Conservation (phyloP, 2,888 invertebrate species). For the Lymantria dispar region DNA sequence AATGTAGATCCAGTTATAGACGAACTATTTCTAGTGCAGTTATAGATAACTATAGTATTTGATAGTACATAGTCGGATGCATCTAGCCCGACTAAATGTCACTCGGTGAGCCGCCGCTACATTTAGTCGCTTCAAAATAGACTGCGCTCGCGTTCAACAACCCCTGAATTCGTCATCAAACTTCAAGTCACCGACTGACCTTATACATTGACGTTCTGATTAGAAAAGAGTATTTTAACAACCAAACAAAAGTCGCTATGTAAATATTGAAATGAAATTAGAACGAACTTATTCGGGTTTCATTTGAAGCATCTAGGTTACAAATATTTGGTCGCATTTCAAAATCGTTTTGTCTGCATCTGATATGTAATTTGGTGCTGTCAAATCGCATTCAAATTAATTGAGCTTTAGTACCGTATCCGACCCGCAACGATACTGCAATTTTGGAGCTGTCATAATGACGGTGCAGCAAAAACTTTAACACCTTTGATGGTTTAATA, state of each 20-base stretch:
- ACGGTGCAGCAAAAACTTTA: conserved; percentile 68
- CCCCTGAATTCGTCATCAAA: conserved; percentile 74
- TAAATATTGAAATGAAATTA: conserved; percentile 12
- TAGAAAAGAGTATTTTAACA: conserved; percentile 28
- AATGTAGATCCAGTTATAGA: conserved; percentile 27
- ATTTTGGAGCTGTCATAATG: conserved; percentile 67
- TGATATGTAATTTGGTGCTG: conserved; percentile 62
- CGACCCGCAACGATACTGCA: conserved; percentile 59
- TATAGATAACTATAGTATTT: conserved; percentile 44
- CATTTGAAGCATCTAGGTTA: conserved; percentile 34
- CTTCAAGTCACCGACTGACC: conserved; percentile 50
- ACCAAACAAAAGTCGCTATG: conserved; percentile 34
- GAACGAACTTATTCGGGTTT: conserved; percentile 19
- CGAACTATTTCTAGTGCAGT: conserved; percentile 31
- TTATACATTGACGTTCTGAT: conserved; percentile 58
- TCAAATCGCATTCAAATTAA: conserved; percentile 71
- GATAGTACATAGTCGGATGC: conserved; percentile 67
- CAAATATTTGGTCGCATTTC: conserved; percentile 33
- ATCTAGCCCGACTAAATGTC: conserved; percentile 78
- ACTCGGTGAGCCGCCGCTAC: conserved; percentile 73
- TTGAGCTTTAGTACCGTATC: conserved; percentile 61
- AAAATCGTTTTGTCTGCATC: conserved; percentile 32
- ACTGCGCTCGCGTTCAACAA: conserved; percentile 74
- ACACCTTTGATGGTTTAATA: conserved; percentile 51
- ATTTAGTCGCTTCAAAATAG: conserved; percentile 80